phyloP scores from a whole-genome alignment of 92 coral and sea anemone genomes.

The Muricea muricata region DNA sequence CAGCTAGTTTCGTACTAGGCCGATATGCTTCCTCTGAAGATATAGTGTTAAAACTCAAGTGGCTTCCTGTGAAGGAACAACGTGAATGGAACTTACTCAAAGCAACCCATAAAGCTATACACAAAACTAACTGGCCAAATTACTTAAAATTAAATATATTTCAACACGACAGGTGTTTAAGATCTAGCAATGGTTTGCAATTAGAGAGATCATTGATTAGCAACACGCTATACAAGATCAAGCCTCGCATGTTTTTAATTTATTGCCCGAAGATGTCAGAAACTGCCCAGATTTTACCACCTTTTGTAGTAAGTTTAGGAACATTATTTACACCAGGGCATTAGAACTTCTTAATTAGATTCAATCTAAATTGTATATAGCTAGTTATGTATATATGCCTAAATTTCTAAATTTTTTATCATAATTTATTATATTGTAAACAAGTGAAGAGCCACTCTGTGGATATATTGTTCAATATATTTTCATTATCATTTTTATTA shows the following conservation, averaged over 20 bases:
- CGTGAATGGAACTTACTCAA: not conserved
- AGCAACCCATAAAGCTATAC: not conserved
- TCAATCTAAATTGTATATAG: no score
- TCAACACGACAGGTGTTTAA: not conserved
- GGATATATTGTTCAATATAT: no score
- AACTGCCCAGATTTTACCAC: not conserved
- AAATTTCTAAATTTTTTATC: no score
- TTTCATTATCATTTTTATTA: no score
- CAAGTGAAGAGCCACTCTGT: no score
- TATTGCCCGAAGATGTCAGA: not conserved
- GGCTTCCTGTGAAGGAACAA: slow-evolving; percentile 45
- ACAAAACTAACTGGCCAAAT: not conserved
- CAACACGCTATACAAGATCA: not conserved
- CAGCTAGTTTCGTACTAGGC: slow-evolving; percentile 57
- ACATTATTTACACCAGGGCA: no score
- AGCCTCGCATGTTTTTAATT: slow-evolving; percentile 5
- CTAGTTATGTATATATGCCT: no score
- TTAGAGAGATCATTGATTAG: not conserved
- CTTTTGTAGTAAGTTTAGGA: not conserved
- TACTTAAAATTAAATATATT: not conserved
- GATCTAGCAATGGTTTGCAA: not conserved
- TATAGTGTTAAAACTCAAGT: slow-evolving; percentile 37
- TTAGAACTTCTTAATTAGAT: no score
- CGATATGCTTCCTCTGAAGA: slow-evolving; percentile 45
- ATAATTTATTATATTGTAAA: no score